Evolutionary conservation across 2,797 vertebrate genomes (phyloP), one percentile per base, ranked within the genome.

Genomic region (Microhierax caerulescens): DNA sequence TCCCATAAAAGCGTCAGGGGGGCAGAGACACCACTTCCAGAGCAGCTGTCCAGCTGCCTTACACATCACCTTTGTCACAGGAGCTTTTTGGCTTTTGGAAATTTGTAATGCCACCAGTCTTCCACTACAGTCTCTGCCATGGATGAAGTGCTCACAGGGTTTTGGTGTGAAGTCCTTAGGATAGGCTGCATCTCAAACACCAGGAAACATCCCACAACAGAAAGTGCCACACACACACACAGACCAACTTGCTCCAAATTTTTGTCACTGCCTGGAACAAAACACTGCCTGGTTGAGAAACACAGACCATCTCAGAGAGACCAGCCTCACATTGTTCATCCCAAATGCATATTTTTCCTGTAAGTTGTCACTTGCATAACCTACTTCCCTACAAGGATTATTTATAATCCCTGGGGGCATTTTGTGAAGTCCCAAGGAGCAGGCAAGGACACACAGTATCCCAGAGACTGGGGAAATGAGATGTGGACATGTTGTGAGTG

Each of bases 21-120:
- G 19, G 6, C 18, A 59, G 20, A 73, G 28, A 27, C 12, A 27
- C 0, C 2, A 5, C 2, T 10, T 23, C 34, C 48, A 39, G 39
- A 13, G 41, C 59, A 82, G n/a, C 36, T 56, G 76, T 93, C 8
- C 53, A 36, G 27, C 14, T 53, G 30, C 48, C 32, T 83, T 72
- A 28, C 25, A 50, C 25, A 10, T 13, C 32, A 41, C 20, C 24
- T 37, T 36, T 1, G 0, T 15, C 39, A 41, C 39, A 41, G 39
- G 39, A 41, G 39, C 39, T 15, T 41, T 41, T 41, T 41, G 39
- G 39, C 39, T 43, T 78, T 77, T 27, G 32, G 65, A 47, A 59
- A 39, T 56, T 6, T 32, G 6, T 8, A 64, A 54, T 19, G 56
- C 17, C 60, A 43, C n/a, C 30, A 9, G 25, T 16, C 47, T 72